Evolutionary conservation across 2,113 vertebrate species (phyloP).

Genomic region (Sorex fumeus): DNA sequence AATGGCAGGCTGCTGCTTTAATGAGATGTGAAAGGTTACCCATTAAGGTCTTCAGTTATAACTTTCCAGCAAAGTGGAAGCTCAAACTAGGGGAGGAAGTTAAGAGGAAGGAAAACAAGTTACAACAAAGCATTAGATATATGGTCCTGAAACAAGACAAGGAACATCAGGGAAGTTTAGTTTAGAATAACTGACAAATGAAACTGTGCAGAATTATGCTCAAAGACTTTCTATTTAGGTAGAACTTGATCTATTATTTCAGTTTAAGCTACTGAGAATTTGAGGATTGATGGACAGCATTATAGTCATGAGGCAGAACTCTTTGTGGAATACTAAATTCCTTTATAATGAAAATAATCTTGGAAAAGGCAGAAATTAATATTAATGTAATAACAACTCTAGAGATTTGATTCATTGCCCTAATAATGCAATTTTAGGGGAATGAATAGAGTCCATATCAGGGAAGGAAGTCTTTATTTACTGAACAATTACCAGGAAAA

Average conservation of each 20-base stretch:
- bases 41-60: background rate
- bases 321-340: background rate
- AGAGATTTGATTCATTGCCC: background rate
- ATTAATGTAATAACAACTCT: slow-evolving; percentile 7
- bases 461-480: background rate
- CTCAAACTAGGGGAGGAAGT: background rate
- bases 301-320: background rate
- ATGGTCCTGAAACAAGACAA: background rate
- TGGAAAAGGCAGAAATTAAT: slow-evolving; percentile 29
- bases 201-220: background rate
- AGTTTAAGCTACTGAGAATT: background rate
- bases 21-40: background rate
- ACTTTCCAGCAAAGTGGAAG: background rate
- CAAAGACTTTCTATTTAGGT: background rate
- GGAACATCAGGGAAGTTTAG: background rate
- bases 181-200: background rate
- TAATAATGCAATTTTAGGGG: background rate
- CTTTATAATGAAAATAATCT: slow-evolving; percentile 9
- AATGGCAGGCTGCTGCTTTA: background rate
- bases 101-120: background rate
- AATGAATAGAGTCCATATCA: background rate
- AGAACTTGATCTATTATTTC: background rate
- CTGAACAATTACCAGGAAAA: background rate
- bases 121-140: background rate
- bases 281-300: background rate